phyloP scores from a whole-genome alignment of 2,888 invertebrate species.

The Prosapia bicincta region DNA sequence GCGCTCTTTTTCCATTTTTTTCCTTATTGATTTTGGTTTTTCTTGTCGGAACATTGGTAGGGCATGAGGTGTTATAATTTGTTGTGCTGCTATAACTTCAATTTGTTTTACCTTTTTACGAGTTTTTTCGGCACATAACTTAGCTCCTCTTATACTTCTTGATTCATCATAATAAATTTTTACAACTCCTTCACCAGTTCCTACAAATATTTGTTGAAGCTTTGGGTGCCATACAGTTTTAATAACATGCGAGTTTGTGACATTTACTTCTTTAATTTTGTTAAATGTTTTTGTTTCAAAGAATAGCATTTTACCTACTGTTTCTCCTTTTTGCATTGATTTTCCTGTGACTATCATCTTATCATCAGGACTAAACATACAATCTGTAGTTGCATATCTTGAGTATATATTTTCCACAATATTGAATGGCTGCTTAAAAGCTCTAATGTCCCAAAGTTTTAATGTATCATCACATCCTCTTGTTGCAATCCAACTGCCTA shows the following conservation, averaged over 20 bases:
- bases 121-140: conserved; percentile 80
- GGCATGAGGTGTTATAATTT: conserved; percentile 95
- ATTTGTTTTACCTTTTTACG: conserved; percentile 75
- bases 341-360: conserved; percentile 82
- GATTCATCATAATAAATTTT: conserved; percentile 90
- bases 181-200: conserved; percentile 85
- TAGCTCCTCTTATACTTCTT: conserved; percentile 84
- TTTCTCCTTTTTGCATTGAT: conserved; percentile 65
- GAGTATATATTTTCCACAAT: conserved; percentile 69
- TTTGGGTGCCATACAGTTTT: conserved; percentile 95
- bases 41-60: conserved; percentile 93
- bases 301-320: conserved; percentile 68
- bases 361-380: conserved; percentile 89
- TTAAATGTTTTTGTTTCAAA: conserved; percentile 75
- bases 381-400: conserved; percentile 63
- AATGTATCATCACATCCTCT: conserved; percentile 89
- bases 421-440: conserved; percentile 74
- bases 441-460: conserved; percentile 91
- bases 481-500: conserved; percentile 67
- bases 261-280: conserved; percentile 67
- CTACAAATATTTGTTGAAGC: conserved; percentile 93
- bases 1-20: conserved; percentile 88
- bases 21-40: conserved; percentile 80
- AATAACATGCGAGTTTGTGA: conserved; percentile 78
- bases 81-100: conserved; percentile 84